Base-by-base conservation (phyloP, 1,140 invertebrate genomes). In the Macrotrachela quadricornifera region DNA sequence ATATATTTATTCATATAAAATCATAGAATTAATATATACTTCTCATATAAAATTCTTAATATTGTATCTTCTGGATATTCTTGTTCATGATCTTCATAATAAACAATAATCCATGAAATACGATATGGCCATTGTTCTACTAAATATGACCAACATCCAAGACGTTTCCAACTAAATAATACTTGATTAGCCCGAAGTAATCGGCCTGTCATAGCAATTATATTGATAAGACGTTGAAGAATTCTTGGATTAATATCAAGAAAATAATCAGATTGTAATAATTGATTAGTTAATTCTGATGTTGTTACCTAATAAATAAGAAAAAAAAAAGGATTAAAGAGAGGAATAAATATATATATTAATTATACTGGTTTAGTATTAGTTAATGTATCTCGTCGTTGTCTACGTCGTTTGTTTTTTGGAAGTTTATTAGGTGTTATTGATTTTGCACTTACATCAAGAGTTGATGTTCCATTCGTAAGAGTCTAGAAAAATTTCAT, bases 121-220 rank as follows among this genome's bases (percentile, higher is more conserved):
- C 88, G 74, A 67, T 90, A 87, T 0, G 91, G 90, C 91, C 91
- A 97, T 67, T 96, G 91, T 68, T 97, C 92, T 0, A 88, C 92
- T 38, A 97, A 80, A 67, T 96, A 96, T 46, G 95, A 83, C 90
- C 90, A 97, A 49, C 83, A 85, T 49, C 86, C 85, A 57, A 95
- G 72, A 59, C 88, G 81, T 69, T 92, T 87, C 91, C 91, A 97
- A 69, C 88, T 92, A 69, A 97, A 96, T 65, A 96, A 91, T 57
- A 97, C 86, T 71, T 92, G 86, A 75, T 96, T 95, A 61, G 91
- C 85, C 75, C 95, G 87, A 56, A 97, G 71, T 55, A 97, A 74
- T 44, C 91, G 80, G 51, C 88, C 85, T 56, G 86, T 92, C 16
- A 95, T 80, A 62, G 91, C 91, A 44, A 96, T 80, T 56, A 95